These are phyloP conservation scores for Chromis chromis DNA, from an alignment of 2,797 vertebrate species.

Conservation along the genomic window DNA sequence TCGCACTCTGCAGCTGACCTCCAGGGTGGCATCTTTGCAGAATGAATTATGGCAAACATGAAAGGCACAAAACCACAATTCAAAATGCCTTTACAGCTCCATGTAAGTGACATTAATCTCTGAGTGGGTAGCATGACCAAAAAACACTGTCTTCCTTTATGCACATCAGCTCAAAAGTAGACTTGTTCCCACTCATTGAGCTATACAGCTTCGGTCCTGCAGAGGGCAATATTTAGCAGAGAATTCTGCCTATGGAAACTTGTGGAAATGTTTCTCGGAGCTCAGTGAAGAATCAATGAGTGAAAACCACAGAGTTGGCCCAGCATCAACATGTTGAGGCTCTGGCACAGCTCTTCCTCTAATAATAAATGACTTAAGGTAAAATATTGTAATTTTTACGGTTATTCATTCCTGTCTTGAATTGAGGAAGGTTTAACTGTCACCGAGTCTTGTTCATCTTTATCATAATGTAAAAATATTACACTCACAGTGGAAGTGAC, in stretches of 20 bases:
- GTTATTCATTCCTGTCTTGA: conserved; percentile 17
- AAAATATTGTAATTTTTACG: conserved; percentile 45
- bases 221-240: conserved; percentile 75
- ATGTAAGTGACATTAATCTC: conserved; percentile 52
- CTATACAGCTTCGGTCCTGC: conserved; percentile 38
- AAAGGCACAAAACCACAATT: conserved; percentile 57
- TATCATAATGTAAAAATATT: conserved; percentile 10
- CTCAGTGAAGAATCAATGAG: neutral
- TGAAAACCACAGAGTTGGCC: conserved; percentile 38
- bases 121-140: conserved; percentile 49
- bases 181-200: conserved; percentile 19
- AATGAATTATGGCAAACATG: conserved; percentile 63
- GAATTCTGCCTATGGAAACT: conserved; percentile 37
- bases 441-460: conserved; percentile 12
- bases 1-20: conserved; percentile 60
- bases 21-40: conserved; percentile 47
- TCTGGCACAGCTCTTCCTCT: conserved; percentile 37
- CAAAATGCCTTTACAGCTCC: conserved; percentile 45
- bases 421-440: conserved; percentile 11
- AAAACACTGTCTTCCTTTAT: conserved; percentile 58
- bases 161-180: conserved; percentile 28
- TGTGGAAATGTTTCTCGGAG: neutral
- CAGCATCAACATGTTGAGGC: conserved; percentile 14
- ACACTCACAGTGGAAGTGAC: neutral
- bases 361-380: conserved; percentile 57